Conservation (phyloP, 2,113 vertebrate species). For the Rhipidura dahli region DNA sequence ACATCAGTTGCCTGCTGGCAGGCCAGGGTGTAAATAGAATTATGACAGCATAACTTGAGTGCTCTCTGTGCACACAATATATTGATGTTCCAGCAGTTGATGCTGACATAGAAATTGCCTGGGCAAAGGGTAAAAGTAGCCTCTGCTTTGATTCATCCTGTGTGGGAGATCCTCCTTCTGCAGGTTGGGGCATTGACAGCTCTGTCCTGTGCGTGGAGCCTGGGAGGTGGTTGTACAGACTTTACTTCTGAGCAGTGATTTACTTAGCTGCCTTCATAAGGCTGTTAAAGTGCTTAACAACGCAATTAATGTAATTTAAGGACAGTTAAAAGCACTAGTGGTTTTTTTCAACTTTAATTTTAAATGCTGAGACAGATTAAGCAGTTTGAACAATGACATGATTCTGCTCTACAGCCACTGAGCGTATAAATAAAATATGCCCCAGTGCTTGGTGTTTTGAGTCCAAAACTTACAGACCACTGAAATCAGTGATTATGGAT, state of each 20-base stretch:
- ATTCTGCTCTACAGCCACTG: neutral
- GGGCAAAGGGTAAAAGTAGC: neutral
- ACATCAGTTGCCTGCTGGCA: conserved; percentile 10
- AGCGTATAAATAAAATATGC: neutral
- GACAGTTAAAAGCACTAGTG: conserved; percentile 50
- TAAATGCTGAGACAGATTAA: conserved; percentile 44
- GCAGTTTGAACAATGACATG: conserved; percentile 10
- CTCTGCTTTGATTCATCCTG: neutral
- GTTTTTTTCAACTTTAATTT: conserved; percentile 54
- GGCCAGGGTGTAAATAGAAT: conserved; percentile 18
- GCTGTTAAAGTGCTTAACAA: conserved; percentile 54
- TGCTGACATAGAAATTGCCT: neutral
- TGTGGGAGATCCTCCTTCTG: neutral
- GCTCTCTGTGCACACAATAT: neutral
- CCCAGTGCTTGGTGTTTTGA: neutral
- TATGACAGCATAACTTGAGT: neutral
- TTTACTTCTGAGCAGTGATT: conserved; percentile 13
- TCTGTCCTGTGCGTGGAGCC: neutral
- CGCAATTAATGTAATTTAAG: conserved; percentile 52
- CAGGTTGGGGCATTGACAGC: neutral
- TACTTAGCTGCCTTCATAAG: conserved; percentile 31
- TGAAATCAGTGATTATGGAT: neutral
- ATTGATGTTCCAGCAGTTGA: neutral
- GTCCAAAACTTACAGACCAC: neutral
- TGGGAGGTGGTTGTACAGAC: neutral